Conservation (phyloP, 2,888 invertebrate genomes). For the Himalopsyche tibetana region DNA sequence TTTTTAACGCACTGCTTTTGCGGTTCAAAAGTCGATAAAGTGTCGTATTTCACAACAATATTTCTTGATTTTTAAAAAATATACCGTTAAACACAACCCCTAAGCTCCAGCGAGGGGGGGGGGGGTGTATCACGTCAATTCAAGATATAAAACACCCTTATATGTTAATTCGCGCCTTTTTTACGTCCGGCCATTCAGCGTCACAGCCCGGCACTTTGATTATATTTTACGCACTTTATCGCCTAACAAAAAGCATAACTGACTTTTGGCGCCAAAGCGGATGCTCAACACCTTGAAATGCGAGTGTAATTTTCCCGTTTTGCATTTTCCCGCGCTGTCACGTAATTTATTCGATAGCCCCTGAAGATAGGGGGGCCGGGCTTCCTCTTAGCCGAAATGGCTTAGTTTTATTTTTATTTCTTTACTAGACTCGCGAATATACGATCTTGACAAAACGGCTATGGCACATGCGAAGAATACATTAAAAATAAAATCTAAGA, state of each 20-base stretch:
- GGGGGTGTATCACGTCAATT: slow-evolving; percentile 37
- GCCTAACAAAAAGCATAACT: slow-evolving; percentile 53
- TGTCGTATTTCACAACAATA: background rate
- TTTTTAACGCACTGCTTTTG: too few species aligned
- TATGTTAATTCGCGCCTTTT: slow-evolving; percentile 41
- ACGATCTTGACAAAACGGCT: slow-evolving; percentile 32
- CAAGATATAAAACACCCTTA: slow-evolving; percentile 41
- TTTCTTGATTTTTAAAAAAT: background rate
- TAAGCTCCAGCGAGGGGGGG: background rate
- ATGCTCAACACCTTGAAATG: slow-evolving; percentile 48
- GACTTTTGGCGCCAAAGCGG: slow-evolving; percentile 40
- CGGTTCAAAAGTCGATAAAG: too few species aligned
- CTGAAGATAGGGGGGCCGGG: slow-evolving; percentile 48
- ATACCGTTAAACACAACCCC: slow-evolving; percentile 17
- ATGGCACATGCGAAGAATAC: slow-evolving; percentile 23
- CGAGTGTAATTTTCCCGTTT: slow-evolving; percentile 61
- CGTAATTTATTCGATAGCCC: slow-evolving; percentile 63
- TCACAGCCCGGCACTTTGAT: slow-evolving; percentile 43
- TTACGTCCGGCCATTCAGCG: slow-evolving; percentile 44
- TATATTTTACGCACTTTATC: slow-evolving; percentile 53
- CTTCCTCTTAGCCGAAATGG: background rate
- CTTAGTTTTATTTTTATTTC: slow-evolving; percentile 58
- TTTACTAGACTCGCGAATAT: slow-evolving; percentile 51
- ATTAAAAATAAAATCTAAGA: background rate
- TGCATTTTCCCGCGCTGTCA: slow-evolving; percentile 63